phyloP scores from a whole-genome alignment of 2,113 vertebrate species.

The Anolis sagrei region DNA sequence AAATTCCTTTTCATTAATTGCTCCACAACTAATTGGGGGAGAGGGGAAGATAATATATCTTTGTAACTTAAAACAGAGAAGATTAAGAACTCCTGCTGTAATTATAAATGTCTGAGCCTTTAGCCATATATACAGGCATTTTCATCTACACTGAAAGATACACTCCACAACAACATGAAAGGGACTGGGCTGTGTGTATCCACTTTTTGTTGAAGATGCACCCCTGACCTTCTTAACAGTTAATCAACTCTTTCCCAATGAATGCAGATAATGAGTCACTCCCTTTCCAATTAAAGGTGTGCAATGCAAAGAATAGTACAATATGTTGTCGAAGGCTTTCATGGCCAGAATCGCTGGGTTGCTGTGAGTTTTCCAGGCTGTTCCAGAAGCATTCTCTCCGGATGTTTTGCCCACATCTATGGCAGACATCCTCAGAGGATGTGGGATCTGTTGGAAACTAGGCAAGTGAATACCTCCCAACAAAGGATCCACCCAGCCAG shows the following conservation, averaged over 20 bases:
- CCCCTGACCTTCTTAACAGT: constrained; percentile 65
- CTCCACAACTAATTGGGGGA: constrained; percentile 72
- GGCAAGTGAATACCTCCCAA: too few species aligned
- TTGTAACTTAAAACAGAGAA: neutral
- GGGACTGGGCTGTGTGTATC: constrained; percentile 5
- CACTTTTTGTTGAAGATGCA: constrained; percentile 37
- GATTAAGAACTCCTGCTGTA: neutral
- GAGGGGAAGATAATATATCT: constrained; percentile 61
- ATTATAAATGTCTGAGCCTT: constrained; percentile 3
- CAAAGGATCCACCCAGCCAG: too few species aligned
- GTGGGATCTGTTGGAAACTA: too few species aligned
- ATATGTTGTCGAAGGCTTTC: too few species aligned
- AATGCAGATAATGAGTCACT: constrained; percentile 73
- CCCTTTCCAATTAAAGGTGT: constrained; percentile 73
- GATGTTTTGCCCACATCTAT: too few species aligned
- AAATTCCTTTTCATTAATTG: constrained; percentile 82
- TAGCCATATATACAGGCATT: constrained; percentile 28
- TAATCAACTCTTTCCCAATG: constrained; percentile 75
- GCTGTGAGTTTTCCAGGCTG: too few species aligned
- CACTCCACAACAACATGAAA: constrained; percentile 38
- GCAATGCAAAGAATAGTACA: constrained; percentile 78
- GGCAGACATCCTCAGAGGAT: too few species aligned
- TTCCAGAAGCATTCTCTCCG: too few species aligned
- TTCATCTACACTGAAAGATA: constrained; percentile 51
- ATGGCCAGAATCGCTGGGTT: too few species aligned